phyloP scores from a whole-genome alignment of 2,888 invertebrate species.

The Eupithecia dodoneata region DNA sequence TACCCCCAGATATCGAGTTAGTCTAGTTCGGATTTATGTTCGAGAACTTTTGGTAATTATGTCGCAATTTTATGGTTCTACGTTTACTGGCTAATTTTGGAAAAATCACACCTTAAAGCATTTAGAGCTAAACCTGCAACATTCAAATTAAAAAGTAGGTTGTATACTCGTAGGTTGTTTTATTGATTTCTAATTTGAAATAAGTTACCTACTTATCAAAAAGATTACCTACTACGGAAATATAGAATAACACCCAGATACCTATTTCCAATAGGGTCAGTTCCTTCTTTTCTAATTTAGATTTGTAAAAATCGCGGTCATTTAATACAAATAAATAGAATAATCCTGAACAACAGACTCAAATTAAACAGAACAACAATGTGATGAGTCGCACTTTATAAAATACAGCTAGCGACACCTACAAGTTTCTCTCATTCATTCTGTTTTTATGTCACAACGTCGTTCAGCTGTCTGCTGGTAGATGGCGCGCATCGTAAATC shows the following conservation, averaged over 20 bases:
- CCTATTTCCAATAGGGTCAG: too few relatives aligned
- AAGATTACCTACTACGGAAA: too few relatives aligned
- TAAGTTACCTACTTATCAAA: too few relatives aligned
- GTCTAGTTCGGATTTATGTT: conserved; percentile 72
- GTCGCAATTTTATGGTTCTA: background rate
- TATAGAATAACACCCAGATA: too few relatives aligned
- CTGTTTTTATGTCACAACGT: conserved; percentile 42
- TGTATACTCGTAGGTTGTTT: background rate
- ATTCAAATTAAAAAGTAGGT: background rate
- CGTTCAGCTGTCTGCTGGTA: conserved; percentile 60
- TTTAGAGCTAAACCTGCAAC: background rate
- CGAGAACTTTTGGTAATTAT: conserved; percentile 52
- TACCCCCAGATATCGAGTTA: conserved; percentile 77
- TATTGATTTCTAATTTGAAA: background rate
- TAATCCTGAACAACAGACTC: too few relatives aligned
- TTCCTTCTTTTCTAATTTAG: too few relatives aligned
- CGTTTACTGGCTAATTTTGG: background rate
- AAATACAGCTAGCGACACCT: conserved; percentile 47
- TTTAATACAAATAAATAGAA: too few relatives aligned
- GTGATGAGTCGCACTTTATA: background rate
- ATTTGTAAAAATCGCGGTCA: too few relatives aligned
- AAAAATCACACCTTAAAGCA: background rate
- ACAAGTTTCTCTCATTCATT: conserved; percentile 10
- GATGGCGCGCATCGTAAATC: conserved; percentile 64
- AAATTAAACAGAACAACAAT: background rate